Conservation (phyloP, 2,797 vertebrate genomes). For the Halcyon leucocephala region DNA sequence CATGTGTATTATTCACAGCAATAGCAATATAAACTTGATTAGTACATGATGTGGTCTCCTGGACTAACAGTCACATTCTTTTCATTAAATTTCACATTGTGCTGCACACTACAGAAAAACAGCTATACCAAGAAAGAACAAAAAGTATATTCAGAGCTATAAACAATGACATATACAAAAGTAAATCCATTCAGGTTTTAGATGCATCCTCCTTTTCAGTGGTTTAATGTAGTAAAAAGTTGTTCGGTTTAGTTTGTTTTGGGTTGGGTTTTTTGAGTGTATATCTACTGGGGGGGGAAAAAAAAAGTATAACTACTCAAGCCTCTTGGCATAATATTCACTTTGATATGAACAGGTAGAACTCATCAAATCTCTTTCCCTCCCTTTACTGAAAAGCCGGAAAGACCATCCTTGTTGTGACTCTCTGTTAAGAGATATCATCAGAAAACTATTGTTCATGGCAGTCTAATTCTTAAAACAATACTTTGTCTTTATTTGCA, state of each 20-base stretch:
- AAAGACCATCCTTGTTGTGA: background rate
- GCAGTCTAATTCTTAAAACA: slow-evolving; percentile 62
- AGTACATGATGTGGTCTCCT: background rate
- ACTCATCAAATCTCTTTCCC: slow-evolving; percentile 38
- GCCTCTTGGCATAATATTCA: slow-evolving; percentile 8
- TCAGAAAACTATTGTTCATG: slow-evolving; percentile 50
- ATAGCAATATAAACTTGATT: background rate
- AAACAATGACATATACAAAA: background rate
- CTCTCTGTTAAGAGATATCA: slow-evolving; percentile 9
- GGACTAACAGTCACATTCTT: background rate
- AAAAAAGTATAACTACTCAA: background rate
- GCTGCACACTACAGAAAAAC: background rate
- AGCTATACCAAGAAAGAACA: background rate
- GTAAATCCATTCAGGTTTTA: background rate
- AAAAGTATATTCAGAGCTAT: background rate
- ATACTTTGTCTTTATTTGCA: slow-evolving; percentile 72
- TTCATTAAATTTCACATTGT: background rate
- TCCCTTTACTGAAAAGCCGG: background rate
- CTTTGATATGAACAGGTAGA: slow-evolving; percentile 3
- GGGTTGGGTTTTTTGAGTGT: background rate
- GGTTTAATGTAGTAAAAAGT: background rate
- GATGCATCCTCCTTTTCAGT: background rate
- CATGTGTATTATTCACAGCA: background rate
- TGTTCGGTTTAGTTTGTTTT: too few species aligned
- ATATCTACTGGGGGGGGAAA: background rate